phyloP scores from a whole-genome alignment of 2,797 vertebrate species.

The Syncerus caffer region DNA sequence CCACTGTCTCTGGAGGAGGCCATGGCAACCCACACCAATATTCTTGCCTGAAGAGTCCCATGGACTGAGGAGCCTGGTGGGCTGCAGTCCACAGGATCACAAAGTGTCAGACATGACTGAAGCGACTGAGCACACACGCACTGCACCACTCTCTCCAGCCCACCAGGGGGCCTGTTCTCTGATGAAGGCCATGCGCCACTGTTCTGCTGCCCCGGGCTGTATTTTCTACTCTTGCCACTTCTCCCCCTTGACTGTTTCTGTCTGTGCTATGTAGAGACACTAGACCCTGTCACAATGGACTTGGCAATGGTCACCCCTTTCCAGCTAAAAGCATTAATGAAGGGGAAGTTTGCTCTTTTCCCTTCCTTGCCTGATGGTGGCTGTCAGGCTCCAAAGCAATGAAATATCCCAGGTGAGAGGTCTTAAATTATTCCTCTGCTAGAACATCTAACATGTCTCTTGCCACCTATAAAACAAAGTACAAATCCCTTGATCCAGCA shows the following conservation, averaged over 20 bases:
- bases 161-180: background rate
- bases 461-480: constrained; percentile 18
- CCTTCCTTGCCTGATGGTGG: background rate
- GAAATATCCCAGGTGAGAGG: background rate
- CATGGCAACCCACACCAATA: background rate
- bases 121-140: background rate
- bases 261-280: background rate
- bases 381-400: background rate
- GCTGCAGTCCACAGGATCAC: background rate
- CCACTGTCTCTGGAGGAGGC: background rate
- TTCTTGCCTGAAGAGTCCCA: background rate
- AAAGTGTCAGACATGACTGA: background rate
- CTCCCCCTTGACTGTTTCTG: background rate
- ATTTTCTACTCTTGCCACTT: background rate
- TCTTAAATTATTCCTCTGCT: background rate
- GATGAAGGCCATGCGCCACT: background rate
- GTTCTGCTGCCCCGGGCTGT: background rate
- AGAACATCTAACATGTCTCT: constrained; percentile 15
- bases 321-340: background rate
- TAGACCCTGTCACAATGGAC: background rate
- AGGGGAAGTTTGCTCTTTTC: background rate
- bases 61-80: background rate
- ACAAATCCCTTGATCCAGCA: background rate
- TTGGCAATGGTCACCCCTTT: background rate
- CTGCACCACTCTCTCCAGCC: background rate